A percentile compares a stretch with the other conserved stretches of the same genome.
Conservation (phyloP, 1,140 invertebrate species). For the Drosophila tani region DNA sequence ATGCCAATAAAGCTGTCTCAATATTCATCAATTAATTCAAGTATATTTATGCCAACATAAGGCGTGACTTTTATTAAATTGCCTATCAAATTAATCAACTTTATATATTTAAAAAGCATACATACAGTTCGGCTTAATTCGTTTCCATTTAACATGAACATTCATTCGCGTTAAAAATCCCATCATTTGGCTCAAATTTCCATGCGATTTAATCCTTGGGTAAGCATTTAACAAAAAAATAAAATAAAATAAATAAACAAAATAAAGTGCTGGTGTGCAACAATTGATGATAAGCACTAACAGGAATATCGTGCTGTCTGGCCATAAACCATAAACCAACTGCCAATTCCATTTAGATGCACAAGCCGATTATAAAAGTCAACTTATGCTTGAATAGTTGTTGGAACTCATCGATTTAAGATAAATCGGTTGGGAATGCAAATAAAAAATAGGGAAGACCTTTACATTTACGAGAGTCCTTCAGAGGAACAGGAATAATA, state of each 20-base stretch:
- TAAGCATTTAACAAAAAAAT: conserved; percentile 2
- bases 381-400: conserved; percentile 11
- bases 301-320: conserved; percentile 30
- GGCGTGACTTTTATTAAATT: too few species aligned
- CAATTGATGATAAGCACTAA: conserved; percentile 31
- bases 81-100: too few species aligned
- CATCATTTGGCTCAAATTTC: conserved; percentile 5
- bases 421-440: conserved; percentile 6
- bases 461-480: conserved; percentile 1
- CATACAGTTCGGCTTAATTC: background rate
- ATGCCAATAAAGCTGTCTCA: background rate
- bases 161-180: background rate
- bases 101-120: too few species aligned
- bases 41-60: too few species aligned
- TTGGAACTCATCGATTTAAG: conserved; percentile 6
- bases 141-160: background rate
- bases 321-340: conserved; percentile 39
- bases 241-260: conserved; percentile 7
- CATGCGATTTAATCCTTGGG: conserved; percentile 19
- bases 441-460: background rate
- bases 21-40: too few species aligned
- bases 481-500: background rate
- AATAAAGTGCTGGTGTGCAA: conserved; percentile 13
- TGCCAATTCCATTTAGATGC: conserved; percentile 42
- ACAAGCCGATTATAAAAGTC: conserved; percentile 44